Base-by-base conservation (phyloP, 1,140 invertebrate genomes). In the Cotesia typhae region DNA sequence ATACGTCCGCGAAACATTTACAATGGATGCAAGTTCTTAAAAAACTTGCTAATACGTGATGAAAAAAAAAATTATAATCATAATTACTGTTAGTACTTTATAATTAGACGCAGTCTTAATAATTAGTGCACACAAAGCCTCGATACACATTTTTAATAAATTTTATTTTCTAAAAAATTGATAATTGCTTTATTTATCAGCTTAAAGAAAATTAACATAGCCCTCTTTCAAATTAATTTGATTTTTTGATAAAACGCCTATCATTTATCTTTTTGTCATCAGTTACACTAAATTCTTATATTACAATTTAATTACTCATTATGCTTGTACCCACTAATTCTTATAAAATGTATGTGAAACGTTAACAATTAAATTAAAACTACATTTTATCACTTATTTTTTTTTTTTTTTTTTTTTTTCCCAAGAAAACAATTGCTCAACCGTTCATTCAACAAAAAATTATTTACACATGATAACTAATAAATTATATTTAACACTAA, bases 91-190 rank as follows among this genome's bases (percentile, higher is more conserved):
- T 59, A 70, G 36, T 70, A 37, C 36, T 64, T 52, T 37, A 70
- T 41, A 52, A 70, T 61, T 14, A n/a, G 57, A 64, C 47, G 63
- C 69, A 70, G 69, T 70, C 69, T 70, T 69, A 60, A 69, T 20
- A 55, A 28, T 69, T 64, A 53, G 38, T 70, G 57, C 69, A 70
- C 59, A 63, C 69, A 64, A 70, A 70, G 57, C 67, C 57, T 37
- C 59, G 20, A 65, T 38, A 52, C 37, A 55, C 17, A 55, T 55
- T 55, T 12, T 55, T 55, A 55, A 28, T 28, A 28, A 28, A 9
- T 9, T 47, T 47, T 47, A 47, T 47, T 47, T 10, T 10, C 5
- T 47, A 47, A 7, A 47, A 47, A 6, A 47, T 47, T 28, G 28
- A 28, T 28, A 28, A 28, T 28, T 28, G 28, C 2, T 2, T 28